Evolutionary conservation across 2,888 invertebrate species (phyloP).

Genomic region (Drosophila incognita): DNA sequence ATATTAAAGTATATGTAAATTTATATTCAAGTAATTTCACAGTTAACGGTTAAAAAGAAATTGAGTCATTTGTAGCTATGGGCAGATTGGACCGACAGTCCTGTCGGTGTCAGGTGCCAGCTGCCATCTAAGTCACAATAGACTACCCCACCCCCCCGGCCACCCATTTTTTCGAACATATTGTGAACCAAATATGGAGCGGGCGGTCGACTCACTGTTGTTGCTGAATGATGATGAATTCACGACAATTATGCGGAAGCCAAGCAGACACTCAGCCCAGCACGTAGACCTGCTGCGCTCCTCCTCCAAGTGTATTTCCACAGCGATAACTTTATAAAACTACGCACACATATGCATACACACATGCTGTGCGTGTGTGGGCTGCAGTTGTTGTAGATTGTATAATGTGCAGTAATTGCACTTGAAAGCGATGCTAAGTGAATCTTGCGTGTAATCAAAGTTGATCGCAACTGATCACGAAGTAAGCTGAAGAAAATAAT

Average conservation of each 20-base stretch:
- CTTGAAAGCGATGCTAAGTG: slow-evolving; percentile 8
- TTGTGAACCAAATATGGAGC: slow-evolving; percentile 51
- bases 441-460: slow-evolving; percentile 4
- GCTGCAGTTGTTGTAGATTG: slow-evolving; percentile 10
- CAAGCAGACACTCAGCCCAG: slow-evolving; percentile 37
- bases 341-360: background rate
- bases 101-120: slow-evolving; percentile 8
- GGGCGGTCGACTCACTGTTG: slow-evolving; percentile 11
- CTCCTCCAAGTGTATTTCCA: slow-evolving; percentile 18
- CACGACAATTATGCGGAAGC: slow-evolving; percentile 53
- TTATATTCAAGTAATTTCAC: background rate
- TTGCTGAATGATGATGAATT: slow-evolving; percentile 15
- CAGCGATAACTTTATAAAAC: background rate
- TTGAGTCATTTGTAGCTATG: background rate
- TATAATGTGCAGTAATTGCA: slow-evolving; percentile 29
- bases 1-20: too few relatives aligned
- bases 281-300: slow-evolving; percentile 24
- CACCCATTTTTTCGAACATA: slow-evolving; percentile 9
- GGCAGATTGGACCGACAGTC: background rate
- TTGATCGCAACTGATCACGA: background rate
- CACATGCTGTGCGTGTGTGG: background rate
- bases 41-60: background rate
- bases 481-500: background rate
- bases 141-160: background rate
- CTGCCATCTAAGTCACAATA: slow-evolving; percentile 1